A percentile compares a stretch with the other conserved stretches of the same genome.
Evolutionary conservation across 2,113 vertebrate genomes (phyloP).

Genomic region (Bubo bubo): DNA sequence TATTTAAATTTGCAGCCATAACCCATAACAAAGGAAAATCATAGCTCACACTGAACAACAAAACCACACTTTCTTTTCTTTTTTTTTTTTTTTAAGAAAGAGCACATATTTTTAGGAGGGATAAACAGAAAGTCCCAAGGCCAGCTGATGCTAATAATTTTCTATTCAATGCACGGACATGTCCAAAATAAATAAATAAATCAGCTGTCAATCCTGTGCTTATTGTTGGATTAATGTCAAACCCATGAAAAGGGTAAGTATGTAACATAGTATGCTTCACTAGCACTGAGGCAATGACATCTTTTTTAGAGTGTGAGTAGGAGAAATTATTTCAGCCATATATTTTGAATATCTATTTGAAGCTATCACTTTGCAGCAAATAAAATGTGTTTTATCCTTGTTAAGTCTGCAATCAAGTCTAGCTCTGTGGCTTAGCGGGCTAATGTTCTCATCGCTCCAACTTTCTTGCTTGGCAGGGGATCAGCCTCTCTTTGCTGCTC

Average conservation of each 20-base stretch:
- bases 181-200: neutral
- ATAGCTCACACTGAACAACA: neutral
- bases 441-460: neutral
- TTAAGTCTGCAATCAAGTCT: neutral
- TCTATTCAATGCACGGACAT: neutral
- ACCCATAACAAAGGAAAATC: neutral
- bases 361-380: neutral
- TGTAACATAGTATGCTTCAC: neutral
- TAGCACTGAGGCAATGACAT: neutral
- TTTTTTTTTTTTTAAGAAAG: neutral
- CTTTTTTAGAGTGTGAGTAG: neutral
- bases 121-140: neutral
- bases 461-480: neutral
- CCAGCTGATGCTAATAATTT: neutral
- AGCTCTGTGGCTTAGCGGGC: neutral
- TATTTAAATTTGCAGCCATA: neutral
- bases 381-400: neutral
- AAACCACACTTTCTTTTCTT: neutral
- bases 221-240: neutral
- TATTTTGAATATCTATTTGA: slow-evolving; percentile 9
- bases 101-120: neutral
- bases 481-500: neutral
- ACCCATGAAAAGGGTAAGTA: neutral
- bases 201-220: neutral
- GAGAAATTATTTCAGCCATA: neutral